Evolutionary conservation across 2,888 invertebrate species (phyloP).

Genomic region (Volucella inflata): DNA sequence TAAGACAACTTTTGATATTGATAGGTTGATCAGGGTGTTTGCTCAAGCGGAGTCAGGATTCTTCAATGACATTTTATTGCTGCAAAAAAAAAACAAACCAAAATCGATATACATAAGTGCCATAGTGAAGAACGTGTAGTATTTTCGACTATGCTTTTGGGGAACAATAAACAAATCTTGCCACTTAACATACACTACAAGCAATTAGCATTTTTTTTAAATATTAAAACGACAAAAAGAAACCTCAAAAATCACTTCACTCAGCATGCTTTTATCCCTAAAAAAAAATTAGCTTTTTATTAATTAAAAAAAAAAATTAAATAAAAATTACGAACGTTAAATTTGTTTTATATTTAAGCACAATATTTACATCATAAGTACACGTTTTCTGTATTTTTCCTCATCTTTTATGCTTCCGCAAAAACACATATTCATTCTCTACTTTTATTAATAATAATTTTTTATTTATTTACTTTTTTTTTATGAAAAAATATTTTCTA

Average conservation of each 20-base stretch:
- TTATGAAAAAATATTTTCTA: constrained; percentile 73
- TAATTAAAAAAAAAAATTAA: constrained; percentile 39
- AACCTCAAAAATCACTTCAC: not conserved
- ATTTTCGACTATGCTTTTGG: too few relatives aligned
- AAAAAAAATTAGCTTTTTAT: constrained; percentile 35
- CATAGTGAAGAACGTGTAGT: too few relatives aligned
- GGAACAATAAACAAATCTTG: not conserved
- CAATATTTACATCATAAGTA: constrained; percentile 78
- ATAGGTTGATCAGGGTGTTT: too few relatives aligned
- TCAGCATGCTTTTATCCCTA: not conserved
- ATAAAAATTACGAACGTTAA: constrained; percentile 32
- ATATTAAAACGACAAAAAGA: constrained; percentile 2
- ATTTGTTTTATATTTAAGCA: constrained; percentile 55
- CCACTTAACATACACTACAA: not conserved
- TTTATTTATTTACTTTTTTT: constrained; percentile 43
- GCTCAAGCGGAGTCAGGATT: too few relatives aligned
- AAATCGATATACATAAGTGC: too few relatives aligned
- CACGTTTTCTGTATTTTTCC: constrained; percentile 67
- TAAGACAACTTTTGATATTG: too few relatives aligned
- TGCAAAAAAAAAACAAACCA: too few relatives aligned
- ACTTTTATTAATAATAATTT: constrained; percentile 26
- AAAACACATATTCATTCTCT: constrained; percentile 47
- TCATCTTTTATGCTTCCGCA: constrained; percentile 25
- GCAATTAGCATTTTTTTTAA: constrained; percentile 3
- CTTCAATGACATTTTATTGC: too few relatives aligned